These are phyloP conservation scores for Montipora sp. DNA, from an alignment of 64 coral and sea anemone genomes.

Conservation along the genomic window DNA sequence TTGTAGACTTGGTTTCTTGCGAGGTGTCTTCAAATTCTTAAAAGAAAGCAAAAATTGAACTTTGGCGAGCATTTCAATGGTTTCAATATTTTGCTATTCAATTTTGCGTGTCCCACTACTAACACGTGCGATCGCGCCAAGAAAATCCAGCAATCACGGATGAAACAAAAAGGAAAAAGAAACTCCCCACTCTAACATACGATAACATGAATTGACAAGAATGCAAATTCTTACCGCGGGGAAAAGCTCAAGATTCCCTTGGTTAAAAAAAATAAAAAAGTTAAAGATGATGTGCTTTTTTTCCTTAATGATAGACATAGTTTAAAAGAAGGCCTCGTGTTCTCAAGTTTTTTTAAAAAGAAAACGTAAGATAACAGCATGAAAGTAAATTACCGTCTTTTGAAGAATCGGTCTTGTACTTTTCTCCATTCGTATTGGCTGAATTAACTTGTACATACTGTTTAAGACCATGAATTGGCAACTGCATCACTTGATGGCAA, in stretches of 20 bases:
- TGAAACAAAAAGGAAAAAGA: background rate
- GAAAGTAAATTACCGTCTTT: slow-evolving; percentile 43
- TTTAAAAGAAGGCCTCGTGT: background rate
- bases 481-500: slow-evolving; percentile 68
- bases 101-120: background rate
- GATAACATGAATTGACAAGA: slow-evolving; percentile 19
- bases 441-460: slow-evolving; percentile 51
- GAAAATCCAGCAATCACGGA: background rate
- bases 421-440: slow-evolving; percentile 41
- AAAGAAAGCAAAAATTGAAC: background rate
- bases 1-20: slow-evolving; percentile 8
- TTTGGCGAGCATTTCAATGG: background rate
- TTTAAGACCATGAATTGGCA: slow-evolving; percentile 64
- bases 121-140: background rate
- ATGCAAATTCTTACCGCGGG: background rate
- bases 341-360: slow-evolving; percentile 13
- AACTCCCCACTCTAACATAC: background rate
- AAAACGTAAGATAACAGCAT: slow-evolving; percentile 4
- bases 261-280: background rate
- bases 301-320: background rate
- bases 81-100: background rate
- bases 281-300: background rate
- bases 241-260: background rate
- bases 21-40: background rate
- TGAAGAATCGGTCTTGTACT: slow-evolving; percentile 13